A percentile compares a stretch with the other conserved stretches of the same genome.
These are phyloP conservation scores for Physeter macrocephalus DNA, from an alignment of 2,113 vertebrate genomes.

Conservation along the genomic window DNA sequence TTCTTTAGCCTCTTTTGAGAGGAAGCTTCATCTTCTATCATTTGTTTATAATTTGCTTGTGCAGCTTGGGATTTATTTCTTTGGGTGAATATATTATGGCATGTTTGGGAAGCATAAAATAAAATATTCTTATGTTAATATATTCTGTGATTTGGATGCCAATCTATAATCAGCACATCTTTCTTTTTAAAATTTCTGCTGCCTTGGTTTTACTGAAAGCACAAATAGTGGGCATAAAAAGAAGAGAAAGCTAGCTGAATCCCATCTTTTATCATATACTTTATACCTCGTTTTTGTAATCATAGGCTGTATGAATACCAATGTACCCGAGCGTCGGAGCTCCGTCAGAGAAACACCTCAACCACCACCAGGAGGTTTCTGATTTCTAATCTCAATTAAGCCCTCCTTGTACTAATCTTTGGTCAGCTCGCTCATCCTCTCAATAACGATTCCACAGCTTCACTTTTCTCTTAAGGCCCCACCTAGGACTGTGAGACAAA, in stretches of 20 bases:
- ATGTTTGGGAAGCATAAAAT: conserved; percentile 56
- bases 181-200: conserved; percentile 58
- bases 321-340: not conserved
- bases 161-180: conserved; percentile 60
- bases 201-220: conserved; percentile 54
- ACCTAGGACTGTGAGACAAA: not conserved
- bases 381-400: not conserved
- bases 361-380: not conserved
- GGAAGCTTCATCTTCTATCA: conserved; percentile 56
- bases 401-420: not conserved
- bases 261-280: not conserved
- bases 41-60: conserved; percentile 63
- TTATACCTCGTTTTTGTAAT: conserved; percentile 17
- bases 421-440: not conserved
- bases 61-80: conserved; percentile 60
- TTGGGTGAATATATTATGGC: conserved; percentile 61
- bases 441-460: not conserved
- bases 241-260: not conserved
- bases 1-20: conserved; percentile 64
- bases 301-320: not conserved
- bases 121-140: conserved; percentile 67
- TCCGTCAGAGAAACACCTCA: not conserved
- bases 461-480: not conserved
- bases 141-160: conserved; percentile 63
- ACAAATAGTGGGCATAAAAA: conserved; percentile 11